These are phyloP conservation scores for Drosophila meridiana DNA, from an alignment of 2,888 invertebrate species.

Conservation along the genomic window DNA sequence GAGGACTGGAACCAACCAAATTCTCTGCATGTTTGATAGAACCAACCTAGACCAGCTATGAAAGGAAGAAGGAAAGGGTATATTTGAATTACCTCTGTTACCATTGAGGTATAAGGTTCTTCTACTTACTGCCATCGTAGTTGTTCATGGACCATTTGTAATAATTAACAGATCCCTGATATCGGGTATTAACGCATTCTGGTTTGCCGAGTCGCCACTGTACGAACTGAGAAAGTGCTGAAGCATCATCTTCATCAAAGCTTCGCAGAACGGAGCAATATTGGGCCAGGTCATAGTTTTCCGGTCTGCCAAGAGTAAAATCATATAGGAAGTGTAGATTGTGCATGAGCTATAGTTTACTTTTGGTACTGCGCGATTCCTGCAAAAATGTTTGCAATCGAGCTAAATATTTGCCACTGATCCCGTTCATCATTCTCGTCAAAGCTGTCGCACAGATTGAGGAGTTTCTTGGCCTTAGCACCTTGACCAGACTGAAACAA, in stretches of 20 bases:
- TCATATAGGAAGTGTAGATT: not conserved
- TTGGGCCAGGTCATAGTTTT: conserved; percentile 42
- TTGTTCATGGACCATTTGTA: conserved; percentile 60
- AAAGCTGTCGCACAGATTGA: conserved; percentile 71
- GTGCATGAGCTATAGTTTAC: conserved; percentile 28
- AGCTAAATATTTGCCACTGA: conserved; percentile 69
- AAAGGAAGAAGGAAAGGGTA: not conserved
- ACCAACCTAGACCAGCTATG: conserved; percentile 89
- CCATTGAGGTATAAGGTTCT: not conserved
- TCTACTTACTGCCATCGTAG: conserved; percentile 54
- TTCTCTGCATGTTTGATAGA: conserved; percentile 93
- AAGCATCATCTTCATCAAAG: conserved; percentile 54
- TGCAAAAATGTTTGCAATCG: conserved; percentile 70
- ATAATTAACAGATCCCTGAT: conserved; percentile 44
- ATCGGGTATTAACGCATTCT: conserved; percentile 57
- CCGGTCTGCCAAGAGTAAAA: conserved; percentile 38
- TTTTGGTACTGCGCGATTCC: conserved; percentile 72
- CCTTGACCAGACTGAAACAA: conserved; percentile 51
- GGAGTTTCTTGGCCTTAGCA: conserved; percentile 46
- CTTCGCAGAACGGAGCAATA: conserved; percentile 54
- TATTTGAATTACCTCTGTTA: not conserved
- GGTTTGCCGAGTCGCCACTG: conserved; percentile 50
- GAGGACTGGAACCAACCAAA: conserved; percentile 93
- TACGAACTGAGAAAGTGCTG: conserved; percentile 58
- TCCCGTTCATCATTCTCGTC: conserved; percentile 56